A percentile compares a stretch with the other conserved stretches of the same genome.
These are phyloP conservation scores for Nycteola revayana DNA, from an alignment of 2,888 invertebrate species.

Conservation along the genomic window DNA sequence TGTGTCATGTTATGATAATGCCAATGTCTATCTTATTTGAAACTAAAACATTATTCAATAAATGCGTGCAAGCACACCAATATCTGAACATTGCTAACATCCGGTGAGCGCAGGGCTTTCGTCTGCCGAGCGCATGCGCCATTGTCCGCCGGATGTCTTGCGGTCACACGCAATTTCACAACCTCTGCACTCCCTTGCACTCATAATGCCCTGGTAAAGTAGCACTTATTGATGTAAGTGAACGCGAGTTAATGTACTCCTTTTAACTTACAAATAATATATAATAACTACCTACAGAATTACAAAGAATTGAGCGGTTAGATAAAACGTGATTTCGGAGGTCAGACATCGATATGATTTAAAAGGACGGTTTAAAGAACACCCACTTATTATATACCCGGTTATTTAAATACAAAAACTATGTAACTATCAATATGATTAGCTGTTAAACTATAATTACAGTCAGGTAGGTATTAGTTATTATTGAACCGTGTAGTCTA, in stretches of 20 bases:
- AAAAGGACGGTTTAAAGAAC: slow-evolving; percentile 28
- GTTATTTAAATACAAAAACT: slow-evolving; percentile 31
- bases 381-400: slow-evolving; percentile 31
- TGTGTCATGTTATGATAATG: too few species aligned
- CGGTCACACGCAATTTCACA: slow-evolving; percentile 80
- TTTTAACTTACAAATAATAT: too few species aligned
- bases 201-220: slow-evolving; percentile 55
- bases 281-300: too few species aligned
- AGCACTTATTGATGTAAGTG: slow-evolving; percentile 32
- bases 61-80: slow-evolving; percentile 57
- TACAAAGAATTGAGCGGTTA: too few species aligned
- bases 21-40: too few species aligned
- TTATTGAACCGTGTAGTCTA: slow-evolving; percentile 11
- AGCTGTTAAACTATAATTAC: slow-evolving; percentile 31
- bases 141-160: slow-evolving; percentile 79
- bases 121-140: slow-evolving; percentile 54
- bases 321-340: slow-evolving; percentile 1
- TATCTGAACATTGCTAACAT: slow-evolving; percentile 71
- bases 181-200: slow-evolving; percentile 58
- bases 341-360: slow-evolving; percentile 25
- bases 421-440: slow-evolving; percentile 33
- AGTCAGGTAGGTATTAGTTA: slow-evolving; percentile 23
- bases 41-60: slow-evolving; percentile 30
- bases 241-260: slow-evolving; percentile 16
- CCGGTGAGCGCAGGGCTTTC: slow-evolving; percentile 63